Conservation (phyloP, 2,888 invertebrate genomes). For the Cheiracanthium punctorium region DNA sequence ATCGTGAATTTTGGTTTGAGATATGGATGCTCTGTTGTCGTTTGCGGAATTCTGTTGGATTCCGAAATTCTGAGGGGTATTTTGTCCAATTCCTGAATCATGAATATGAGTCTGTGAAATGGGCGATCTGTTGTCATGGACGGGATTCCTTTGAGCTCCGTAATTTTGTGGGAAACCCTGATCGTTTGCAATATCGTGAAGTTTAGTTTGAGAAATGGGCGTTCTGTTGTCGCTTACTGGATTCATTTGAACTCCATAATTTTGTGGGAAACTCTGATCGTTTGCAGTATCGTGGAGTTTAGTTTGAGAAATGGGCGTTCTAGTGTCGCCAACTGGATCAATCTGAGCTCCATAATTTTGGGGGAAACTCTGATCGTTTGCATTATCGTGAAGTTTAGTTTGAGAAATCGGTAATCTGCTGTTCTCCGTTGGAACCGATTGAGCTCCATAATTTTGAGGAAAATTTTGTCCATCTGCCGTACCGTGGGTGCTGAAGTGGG, state of each 20-base stretch:
- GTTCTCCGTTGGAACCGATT: background rate
- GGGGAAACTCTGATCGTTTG: background rate
- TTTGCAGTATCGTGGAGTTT: background rate
- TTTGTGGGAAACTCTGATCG: background rate
- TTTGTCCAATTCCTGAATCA: background rate
- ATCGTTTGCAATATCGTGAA: background rate
- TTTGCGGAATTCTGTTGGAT: background rate
- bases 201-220: background rate
- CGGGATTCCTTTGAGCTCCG: background rate
- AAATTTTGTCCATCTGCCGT: background rate
- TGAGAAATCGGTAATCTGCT: background rate
- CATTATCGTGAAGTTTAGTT: background rate
- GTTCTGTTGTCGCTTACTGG: background rate
- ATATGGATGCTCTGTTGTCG: background rate
- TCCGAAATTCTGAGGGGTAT: background rate
- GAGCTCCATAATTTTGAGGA: no score
- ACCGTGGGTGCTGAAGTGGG: background rate
- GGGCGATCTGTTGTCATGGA: background rate
- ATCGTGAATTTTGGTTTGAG: background rate
- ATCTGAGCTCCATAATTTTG: background rate
- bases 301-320: background rate
- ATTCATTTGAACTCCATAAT: background rate
- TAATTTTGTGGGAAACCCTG: background rate
- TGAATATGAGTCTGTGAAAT: background rate
- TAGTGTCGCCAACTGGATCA: background rate